phyloP scores from a whole-genome alignment of 2,797 vertebrate species.

The Carcharodon carcharias region DNA sequence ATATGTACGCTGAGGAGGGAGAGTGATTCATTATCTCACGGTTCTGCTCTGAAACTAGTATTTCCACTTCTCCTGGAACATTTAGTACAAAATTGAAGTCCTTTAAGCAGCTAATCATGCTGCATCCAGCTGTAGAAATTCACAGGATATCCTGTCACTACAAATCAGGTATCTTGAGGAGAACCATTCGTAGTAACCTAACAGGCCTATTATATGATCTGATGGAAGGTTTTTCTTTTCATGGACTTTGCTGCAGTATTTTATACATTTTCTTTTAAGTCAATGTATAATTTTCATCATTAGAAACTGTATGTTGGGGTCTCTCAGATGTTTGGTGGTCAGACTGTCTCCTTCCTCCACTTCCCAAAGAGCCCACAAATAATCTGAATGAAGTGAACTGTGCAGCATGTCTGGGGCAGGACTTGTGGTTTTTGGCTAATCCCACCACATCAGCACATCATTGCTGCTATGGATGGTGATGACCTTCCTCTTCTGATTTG shows the following conservation, averaged over 20 bases:
- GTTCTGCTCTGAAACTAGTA: neutral
- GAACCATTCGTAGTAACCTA: neutral
- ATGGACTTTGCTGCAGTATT: neutral
- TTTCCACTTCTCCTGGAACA: neutral
- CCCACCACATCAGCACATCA: neutral
- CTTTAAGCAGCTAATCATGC: neutral
- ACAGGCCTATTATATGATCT: neutral
- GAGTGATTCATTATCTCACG: neutral
- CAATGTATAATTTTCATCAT: neutral
- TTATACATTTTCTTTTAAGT: neutral
- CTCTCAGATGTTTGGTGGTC: neutral
- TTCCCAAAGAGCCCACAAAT: neutral
- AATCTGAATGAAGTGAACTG: neutral
- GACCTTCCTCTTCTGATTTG: neutral
- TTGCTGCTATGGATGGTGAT: neutral
- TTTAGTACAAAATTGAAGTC: neutral
- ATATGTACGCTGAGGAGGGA: neutral
- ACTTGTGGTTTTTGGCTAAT: neutral
- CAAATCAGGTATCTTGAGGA: neutral
- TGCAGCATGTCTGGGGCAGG: neutral
- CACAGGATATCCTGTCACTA: neutral
- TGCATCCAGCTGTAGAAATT: neutral
- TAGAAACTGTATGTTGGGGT: neutral
- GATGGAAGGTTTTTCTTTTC: neutral
- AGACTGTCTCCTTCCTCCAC: neutral